These are phyloP conservation scores for Drosophila borborema DNA, from an alignment of 2,888 invertebrate species.

Conservation along the genomic window DNA sequence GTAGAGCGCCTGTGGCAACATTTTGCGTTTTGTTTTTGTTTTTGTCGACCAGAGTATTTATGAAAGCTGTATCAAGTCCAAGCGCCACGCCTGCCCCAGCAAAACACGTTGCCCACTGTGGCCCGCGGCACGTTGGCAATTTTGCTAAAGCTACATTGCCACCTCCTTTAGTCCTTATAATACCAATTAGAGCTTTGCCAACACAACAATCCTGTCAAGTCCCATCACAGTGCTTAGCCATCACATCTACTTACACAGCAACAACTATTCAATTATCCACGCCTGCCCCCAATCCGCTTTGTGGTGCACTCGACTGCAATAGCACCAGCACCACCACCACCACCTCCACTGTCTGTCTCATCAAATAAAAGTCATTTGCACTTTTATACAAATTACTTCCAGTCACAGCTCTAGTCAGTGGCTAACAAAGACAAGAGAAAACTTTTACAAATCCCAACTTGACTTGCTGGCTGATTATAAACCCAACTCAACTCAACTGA, in stretches of 20 bases:
- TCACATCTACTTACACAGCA: constrained; percentile 18
- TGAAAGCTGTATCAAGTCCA: constrained; percentile 20
- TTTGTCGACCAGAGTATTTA: constrained; percentile 18
- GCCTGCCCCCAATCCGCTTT: constrained; percentile 18
- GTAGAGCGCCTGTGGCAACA: neutral
- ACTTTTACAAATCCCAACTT: constrained; percentile 64
- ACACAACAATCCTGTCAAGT: neutral
- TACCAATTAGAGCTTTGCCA: constrained; percentile 45
- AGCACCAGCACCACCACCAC: neutral
- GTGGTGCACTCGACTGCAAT: constrained; percentile 18
- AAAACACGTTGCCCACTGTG: neutral
- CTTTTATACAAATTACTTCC: constrained; percentile 77
- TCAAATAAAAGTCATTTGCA: constrained; percentile 75
- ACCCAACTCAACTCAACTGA: constrained; percentile 32
- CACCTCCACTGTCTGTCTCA: constrained; percentile 54
- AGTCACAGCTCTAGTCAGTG: constrained; percentile 35
- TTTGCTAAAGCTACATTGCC: constrained; percentile 12
- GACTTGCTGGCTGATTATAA: constrained; percentile 63
- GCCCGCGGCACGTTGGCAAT: constrained; percentile 13
- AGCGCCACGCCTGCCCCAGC: neutral
- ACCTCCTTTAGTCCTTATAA: constrained; percentile 13
- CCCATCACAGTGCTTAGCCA: constrained; percentile 16
- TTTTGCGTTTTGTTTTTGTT: constrained; percentile 22
- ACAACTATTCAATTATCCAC: constrained; percentile 64
- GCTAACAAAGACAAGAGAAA: constrained; percentile 32